These are phyloP conservation scores for Phylloscopus whistleri DNA, from an alignment of 2,113 vertebrate species.

Conservation along the genomic window DNA sequence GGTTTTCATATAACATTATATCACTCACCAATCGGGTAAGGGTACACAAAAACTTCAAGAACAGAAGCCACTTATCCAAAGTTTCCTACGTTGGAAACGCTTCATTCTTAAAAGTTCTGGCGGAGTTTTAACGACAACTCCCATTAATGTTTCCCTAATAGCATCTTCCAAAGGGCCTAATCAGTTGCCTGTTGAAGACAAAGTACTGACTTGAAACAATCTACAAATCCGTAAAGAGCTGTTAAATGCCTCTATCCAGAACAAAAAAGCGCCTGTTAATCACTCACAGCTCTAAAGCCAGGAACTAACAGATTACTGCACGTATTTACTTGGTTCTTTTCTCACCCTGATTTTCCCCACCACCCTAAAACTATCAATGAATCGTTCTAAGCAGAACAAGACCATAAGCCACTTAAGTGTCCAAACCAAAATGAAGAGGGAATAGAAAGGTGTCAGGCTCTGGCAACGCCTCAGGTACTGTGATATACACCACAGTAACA, in stretches of 20 bases:
- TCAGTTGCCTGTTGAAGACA: neutral
- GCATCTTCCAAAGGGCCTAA: neutral
- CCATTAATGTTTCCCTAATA: neutral
- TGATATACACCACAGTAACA: neutral
- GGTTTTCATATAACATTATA: neutral
- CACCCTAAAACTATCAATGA: neutral
- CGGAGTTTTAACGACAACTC: neutral
- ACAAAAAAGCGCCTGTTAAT: neutral
- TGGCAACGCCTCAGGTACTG: accelerated
- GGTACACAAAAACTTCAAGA: neutral
- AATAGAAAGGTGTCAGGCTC: neutral
- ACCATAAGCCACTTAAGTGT: neutral
- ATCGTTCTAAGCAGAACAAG: neutral
- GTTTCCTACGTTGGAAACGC: neutral
- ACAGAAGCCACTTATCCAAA: neutral
- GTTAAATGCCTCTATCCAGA: neutral
- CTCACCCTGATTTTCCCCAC: neutral
- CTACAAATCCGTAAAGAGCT: neutral
- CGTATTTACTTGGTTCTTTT: neutral
- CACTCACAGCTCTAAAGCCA: neutral
- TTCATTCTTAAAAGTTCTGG: neutral
- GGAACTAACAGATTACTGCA: neutral
- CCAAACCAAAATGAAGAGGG: neutral
- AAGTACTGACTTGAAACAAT: neutral
- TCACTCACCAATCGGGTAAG: neutral